Evolutionary conservation across 2,113 vertebrate species (phyloP).

Genomic region (Indicator indicator): DNA sequence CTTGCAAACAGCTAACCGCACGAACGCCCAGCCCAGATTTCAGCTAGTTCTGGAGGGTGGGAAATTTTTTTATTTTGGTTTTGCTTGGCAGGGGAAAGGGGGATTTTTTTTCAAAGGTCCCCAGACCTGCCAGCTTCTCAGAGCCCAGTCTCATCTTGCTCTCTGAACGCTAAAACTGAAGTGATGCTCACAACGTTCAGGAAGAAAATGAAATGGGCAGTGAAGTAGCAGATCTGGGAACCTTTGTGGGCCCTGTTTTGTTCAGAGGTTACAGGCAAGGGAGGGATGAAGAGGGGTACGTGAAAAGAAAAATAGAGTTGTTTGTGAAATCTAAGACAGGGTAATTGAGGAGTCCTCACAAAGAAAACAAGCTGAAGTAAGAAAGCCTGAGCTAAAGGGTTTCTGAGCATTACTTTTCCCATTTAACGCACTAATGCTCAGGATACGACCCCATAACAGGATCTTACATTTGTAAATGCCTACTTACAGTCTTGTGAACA

Average conservation of each 20-base stretch:
- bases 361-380: neutral
- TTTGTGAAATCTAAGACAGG: neutral
- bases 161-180: slow-evolving; percentile 72
- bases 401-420: slow-evolving; percentile 24
- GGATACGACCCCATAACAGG: neutral
- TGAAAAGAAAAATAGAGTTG: neutral
- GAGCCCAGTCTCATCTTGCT: slow-evolving; percentile 68
- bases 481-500: neutral
- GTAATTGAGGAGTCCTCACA: neutral
- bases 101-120: slow-evolving; percentile 56
- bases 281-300: neutral
- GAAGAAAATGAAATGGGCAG: slow-evolving; percentile 73
- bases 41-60: slow-evolving; percentile 64
- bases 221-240: slow-evolving; percentile 61
- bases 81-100: neutral
- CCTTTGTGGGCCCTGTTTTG: slow-evolving; percentile 68
- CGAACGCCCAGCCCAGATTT: slow-evolving; percentile 89
- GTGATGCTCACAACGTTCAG: slow-evolving; percentile 58
- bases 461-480: neutral
- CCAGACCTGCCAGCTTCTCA: slow-evolving; percentile 63
- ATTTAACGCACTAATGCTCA: neutral
- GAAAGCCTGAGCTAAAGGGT: neutral
- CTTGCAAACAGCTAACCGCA: slow-evolving; percentile 92
- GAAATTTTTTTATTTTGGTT: neutral
- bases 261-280: neutral